A percentile compares a stretch with the other conserved stretches of the same genome.
Evolutionary conservation across 37 sponge, comb jelly and placozoan species (phyloP).

Genomic region (Beroe ovata): DNA sequence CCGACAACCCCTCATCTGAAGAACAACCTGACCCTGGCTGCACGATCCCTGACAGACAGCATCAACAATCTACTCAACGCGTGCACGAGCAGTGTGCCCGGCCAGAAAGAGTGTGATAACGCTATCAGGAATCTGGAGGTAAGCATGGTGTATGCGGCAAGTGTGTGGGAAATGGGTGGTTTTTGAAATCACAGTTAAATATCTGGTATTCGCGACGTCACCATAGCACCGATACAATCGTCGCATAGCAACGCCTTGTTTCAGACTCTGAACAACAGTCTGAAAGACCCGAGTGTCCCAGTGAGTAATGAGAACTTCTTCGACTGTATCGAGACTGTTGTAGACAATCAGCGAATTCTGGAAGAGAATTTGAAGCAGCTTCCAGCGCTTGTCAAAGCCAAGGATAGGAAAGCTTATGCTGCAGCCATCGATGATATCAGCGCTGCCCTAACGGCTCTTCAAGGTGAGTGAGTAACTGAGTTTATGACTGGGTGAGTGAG

Average conservation of each 20-base stretch:
- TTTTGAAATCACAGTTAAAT: not conserved
- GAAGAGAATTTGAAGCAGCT: slow-evolving; percentile 63
- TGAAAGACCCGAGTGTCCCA: slow-evolving; percentile 89
- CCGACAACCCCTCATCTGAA: slow-evolving; percentile 97
- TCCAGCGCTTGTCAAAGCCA: slow-evolving; percentile 53
- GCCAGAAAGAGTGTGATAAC: slow-evolving; percentile 97
- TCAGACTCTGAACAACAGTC: slow-evolving; percentile 66
- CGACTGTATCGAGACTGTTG: slow-evolving; percentile 91
- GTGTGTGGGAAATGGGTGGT: not conserved
- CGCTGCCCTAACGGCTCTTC: slow-evolving; percentile 38
- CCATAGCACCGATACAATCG: not conserved
- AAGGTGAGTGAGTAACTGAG: not conserved
- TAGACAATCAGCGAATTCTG: slow-evolving; percentile 74
- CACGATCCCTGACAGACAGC: slow-evolving; percentile 88
- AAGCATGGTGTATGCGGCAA: not conserved
- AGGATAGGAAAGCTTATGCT: slow-evolving; percentile 42
- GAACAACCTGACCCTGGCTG: slow-evolving; percentile 89
- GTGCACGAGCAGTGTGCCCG: slow-evolving; percentile 89
- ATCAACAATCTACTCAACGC: slow-evolving; percentile 91
- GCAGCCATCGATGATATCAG: slow-evolving; percentile 35
- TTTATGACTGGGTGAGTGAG: not conserved
- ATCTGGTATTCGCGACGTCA: not conserved
- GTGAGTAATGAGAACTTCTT: slow-evolving; percentile 89
- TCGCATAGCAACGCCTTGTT: not conserved
- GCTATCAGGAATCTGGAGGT: slow-evolving; percentile 95